These are phyloP conservation scores for Nibea albiflora DNA, from an alignment of 2,113 vertebrate genomes.

Conservation along the genomic window DNA sequence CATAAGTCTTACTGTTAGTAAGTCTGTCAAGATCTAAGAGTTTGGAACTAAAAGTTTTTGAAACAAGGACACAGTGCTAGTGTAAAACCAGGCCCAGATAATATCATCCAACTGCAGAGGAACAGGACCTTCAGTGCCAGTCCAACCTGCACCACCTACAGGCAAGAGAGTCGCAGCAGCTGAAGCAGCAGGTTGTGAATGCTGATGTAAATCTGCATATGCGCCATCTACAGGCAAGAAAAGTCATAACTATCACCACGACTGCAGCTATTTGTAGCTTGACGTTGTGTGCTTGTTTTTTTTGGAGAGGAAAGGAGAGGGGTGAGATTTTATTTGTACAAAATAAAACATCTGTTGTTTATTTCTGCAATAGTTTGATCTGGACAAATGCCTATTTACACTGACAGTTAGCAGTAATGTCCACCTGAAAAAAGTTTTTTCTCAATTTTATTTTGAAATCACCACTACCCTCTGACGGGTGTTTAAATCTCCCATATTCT, in stretches of 20 bases:
- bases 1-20: background rate
- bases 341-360: no score
- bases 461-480: background rate
- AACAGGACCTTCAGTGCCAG: background rate
- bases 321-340: no score
- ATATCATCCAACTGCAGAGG: background rate
- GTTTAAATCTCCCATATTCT: background rate
- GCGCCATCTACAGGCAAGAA: constrained; percentile 11
- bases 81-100: background rate
- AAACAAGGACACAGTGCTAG: background rate
- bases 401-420: background rate
- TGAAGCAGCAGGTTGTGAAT: constrained; percentile 4
- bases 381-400: no score
- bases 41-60: background rate
- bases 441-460: background rate
- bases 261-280: background rate
- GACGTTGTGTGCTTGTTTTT: background rate
- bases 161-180: constrained; percentile 8
- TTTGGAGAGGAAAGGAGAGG: background rate
- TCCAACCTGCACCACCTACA: background rate
- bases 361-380: background rate
- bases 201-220: background rate
- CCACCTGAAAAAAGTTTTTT: background rate
- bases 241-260: background rate
- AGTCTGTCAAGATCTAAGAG: background rate